phyloP scores from a whole-genome alignment of 2,113 vertebrate species.

The Otocyon megalotis region DNA sequence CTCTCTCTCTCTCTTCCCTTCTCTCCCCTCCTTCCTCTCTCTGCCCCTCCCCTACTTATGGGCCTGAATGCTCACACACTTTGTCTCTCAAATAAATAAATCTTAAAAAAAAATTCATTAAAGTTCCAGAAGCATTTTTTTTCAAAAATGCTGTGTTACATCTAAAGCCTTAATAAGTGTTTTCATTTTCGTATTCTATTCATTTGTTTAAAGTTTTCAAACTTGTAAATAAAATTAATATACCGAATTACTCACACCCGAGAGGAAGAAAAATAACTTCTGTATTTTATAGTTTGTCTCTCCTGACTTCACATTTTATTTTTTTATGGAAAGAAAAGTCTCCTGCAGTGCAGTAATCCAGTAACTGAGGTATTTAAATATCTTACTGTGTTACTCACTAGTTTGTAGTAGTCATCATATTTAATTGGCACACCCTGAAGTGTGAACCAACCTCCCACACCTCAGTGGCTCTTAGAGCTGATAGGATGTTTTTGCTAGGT shows the following conservation, averaged over 20 bases:
- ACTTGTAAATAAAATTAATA: constrained; percentile 73
- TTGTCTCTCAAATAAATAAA: neutral
- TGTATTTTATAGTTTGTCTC: constrained; percentile 78
- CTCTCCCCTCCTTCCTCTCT: neutral
- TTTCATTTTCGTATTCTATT: neutral
- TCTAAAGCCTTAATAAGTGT: neutral
- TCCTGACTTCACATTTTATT: constrained; percentile 73
- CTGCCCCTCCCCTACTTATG: neutral
- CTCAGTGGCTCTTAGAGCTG: neutral
- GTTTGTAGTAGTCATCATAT: constrained; percentile 81
- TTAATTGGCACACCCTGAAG: constrained; percentile 83
- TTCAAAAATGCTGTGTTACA: neutral
- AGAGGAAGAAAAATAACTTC: constrained; percentile 79
- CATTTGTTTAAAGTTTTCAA: constrained; percentile 60
- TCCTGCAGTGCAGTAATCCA: constrained; percentile 72
- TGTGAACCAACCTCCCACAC: constrained; percentile 44
- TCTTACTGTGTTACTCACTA: constrained; percentile 77
- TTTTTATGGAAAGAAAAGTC: constrained; percentile 68
- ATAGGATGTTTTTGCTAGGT: neutral
- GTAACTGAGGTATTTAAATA: constrained; percentile 68
- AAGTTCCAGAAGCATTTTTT: neutral
- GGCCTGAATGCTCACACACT: neutral
- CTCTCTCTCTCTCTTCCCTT: neutral
- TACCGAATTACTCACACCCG: constrained; percentile 71
- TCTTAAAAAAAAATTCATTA: neutral